Conservation (phyloP, 2,797 vertebrate genomes). For the Lacerta agilis region DNA sequence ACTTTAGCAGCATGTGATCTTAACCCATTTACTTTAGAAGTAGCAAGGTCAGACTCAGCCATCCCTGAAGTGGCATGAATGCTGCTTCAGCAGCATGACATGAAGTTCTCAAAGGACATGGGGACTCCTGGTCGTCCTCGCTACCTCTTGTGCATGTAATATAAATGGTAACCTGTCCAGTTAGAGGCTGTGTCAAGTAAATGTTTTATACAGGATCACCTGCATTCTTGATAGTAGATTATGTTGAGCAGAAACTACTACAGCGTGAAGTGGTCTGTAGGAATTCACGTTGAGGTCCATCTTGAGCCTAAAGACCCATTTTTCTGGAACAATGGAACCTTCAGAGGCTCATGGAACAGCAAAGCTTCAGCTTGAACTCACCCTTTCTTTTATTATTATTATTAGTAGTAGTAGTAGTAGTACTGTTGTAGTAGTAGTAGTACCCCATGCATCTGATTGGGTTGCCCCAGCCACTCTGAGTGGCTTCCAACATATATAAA, state of each 20-base stretch:
- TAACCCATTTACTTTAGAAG: not conserved
- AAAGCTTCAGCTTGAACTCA: not conserved
- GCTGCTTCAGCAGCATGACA: not conserved
- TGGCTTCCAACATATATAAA: too few relatives aligned
- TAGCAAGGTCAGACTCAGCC: not conserved
- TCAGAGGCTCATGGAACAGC: not conserved
- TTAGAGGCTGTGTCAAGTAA: not conserved
- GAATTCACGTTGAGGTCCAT: not conserved
- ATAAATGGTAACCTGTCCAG: not conserved
- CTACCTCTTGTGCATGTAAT: slow-evolving; percentile 42
- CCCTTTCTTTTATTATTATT: too few relatives aligned
- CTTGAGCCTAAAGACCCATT: not conserved
- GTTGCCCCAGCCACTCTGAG: too few relatives aligned
- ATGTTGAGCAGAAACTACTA: not conserved
- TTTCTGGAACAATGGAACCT: not conserved
- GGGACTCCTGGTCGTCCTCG: too few relatives aligned
- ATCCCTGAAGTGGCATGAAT: not conserved
- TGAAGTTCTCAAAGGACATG: not conserved
- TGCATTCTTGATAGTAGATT: not conserved
- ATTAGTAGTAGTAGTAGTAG: too few relatives aligned
- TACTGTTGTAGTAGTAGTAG: too few relatives aligned
- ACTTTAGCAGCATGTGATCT: not conserved
- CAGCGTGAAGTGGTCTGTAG: not conserved
- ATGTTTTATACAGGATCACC: slow-evolving; percentile 39
- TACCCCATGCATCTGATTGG: too few relatives aligned